phyloP scores from a whole-genome alignment of 2,797 vertebrate species.

The Tangara arthus region DNA sequence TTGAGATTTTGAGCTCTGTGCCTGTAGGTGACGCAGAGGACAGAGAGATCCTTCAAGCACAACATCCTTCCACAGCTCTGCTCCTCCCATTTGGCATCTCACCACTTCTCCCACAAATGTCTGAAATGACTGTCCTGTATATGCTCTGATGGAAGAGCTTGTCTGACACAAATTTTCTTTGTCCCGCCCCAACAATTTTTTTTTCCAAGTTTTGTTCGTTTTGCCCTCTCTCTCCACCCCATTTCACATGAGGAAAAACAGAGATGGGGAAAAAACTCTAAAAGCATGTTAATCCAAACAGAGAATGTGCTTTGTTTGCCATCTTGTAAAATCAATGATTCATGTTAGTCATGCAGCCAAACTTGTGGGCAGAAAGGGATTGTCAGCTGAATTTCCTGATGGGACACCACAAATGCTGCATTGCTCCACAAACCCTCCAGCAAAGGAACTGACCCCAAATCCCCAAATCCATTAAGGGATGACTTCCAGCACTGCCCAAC shows the following conservation, averaged over 20 bases:
- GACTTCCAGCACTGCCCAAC: background rate
- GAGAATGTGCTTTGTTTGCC: background rate
- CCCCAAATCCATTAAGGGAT: rapidly evolving
- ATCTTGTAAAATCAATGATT: background rate
- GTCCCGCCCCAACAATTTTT: background rate
- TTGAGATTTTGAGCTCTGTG: background rate
- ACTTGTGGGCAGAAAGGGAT: background rate
- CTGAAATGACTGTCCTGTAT: background rate
- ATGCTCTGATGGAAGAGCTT: background rate
- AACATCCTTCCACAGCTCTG: background rate
- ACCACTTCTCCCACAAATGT: background rate
- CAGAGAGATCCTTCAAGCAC: background rate
- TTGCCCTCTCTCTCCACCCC: background rate
- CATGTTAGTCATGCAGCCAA: background rate
- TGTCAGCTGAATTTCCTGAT: background rate
- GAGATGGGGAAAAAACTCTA: rapidly evolving
- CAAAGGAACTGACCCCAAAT: background rate
- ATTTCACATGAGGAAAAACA: background rate
- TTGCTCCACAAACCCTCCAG: rapidly evolving
- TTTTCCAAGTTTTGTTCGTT: background rate
- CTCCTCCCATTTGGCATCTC: background rate
- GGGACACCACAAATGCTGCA: background rate
- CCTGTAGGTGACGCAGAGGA: background rate
- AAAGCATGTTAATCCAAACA: background rate
- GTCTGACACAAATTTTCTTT: background rate